These are phyloP conservation scores for Aldabrachelys gigantea DNA, from an alignment of 2,113 vertebrate genomes.

Conservation along the genomic window DNA sequence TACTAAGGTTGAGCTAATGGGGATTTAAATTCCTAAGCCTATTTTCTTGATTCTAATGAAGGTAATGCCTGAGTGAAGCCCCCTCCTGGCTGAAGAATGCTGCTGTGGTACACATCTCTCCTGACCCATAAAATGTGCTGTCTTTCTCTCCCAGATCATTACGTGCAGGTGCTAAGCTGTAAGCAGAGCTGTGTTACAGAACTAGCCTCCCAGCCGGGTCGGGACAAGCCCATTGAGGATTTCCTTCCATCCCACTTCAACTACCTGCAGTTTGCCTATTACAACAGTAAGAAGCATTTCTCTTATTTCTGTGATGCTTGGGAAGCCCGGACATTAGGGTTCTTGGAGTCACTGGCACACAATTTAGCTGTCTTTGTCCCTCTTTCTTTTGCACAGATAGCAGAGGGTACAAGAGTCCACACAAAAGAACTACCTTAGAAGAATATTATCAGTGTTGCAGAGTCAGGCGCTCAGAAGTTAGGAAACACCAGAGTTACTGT, in stretches of 20 bases:
- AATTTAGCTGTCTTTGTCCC: rapidly evolving
- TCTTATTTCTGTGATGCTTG: rapidly evolving
- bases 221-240: slow-evolving; percentile 89
- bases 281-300: slow-evolving; percentile 87
- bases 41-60: neutral
- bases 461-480: neutral
- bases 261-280: slow-evolving; percentile 97
- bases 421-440: neutral
- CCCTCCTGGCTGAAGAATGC: neutral
- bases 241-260: slow-evolving; percentile 94
- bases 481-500: neutral
- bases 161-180: slow-evolving; percentile 91
- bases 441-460: neutral
- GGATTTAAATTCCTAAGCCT: neutral
- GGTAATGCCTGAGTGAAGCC: neutral
- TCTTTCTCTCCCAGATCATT: slow-evolving; percentile 87
- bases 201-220: slow-evolving; percentile 84
- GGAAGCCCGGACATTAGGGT: neutral
- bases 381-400: neutral
- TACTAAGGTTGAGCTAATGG: neutral
- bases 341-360: neutral
- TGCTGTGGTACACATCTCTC: neutral
- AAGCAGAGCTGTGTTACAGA: slow-evolving; percentile 91
- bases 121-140: neutral
- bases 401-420: neutral